These are phyloP conservation scores for Bedellia somnulentella DNA, from an alignment of 2,888 invertebrate genomes.

Conservation along the genomic window DNA sequence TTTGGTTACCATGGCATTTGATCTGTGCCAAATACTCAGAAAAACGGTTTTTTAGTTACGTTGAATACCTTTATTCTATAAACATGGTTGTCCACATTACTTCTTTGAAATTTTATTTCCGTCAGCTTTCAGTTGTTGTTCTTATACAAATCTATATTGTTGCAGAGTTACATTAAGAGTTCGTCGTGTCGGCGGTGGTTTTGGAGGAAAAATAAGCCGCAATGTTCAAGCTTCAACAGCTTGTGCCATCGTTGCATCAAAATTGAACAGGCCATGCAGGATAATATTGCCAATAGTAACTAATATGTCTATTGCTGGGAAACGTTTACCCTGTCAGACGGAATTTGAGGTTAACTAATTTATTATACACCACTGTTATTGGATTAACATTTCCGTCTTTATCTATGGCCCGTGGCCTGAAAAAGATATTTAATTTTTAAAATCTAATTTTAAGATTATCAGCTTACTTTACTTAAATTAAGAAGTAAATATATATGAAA, in stretches of 20 bases:
- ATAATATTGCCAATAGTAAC: conserved; percentile 64
- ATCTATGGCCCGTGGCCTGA: no score
- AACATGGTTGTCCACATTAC: no score
- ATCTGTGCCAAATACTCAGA: no score
- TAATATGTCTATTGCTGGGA: conserved; percentile 63
- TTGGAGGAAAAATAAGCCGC: conserved; percentile 67
- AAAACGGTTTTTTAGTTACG: no score
- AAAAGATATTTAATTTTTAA: no score
- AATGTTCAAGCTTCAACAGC: conserved; percentile 55
- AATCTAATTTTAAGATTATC: no score
- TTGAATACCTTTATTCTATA: no score
- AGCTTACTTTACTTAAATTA: no score
- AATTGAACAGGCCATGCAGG: conserved; percentile 59
- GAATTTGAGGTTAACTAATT: conserved; percentile 56
- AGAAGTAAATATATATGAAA: no score
- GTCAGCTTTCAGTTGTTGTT: conserved; percentile 3
- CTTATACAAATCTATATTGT: conserved; percentile 2
- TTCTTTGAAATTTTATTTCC: conserved; percentile 1
- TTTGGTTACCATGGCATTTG: no score
- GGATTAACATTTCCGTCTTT: no score
- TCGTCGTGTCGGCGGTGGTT: conserved; percentile 66
- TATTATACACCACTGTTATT: no score
- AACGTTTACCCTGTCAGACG: conserved; percentile 49
- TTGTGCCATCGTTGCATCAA: conserved; percentile 63
- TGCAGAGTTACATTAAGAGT: conserved; percentile 61